Evolutionary conservation across 1,140 invertebrate species (phyloP), one percentile per base, ranked within the genome.

Genomic region (Scaptomyza graminum): DNA sequence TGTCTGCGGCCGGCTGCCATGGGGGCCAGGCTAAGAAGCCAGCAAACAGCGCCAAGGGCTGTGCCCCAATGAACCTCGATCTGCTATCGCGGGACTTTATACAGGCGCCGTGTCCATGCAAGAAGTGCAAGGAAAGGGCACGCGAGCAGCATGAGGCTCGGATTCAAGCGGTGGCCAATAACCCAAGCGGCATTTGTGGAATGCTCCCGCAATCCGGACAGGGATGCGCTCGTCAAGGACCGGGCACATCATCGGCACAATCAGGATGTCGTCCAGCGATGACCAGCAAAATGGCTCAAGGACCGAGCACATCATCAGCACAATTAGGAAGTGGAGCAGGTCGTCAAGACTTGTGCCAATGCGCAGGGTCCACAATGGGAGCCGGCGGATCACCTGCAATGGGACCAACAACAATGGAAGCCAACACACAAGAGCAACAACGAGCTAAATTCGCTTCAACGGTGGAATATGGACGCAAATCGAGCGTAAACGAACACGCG

Each of bases 61-160:
- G 39, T 6, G 22, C 41, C 3, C 18, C 47, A 1, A 5, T 25
- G 1, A 66, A 34, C 37, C 25, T 71, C 37, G 13, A 43, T n/a
- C 43, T n/a, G 57, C 34, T 69, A 5, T 41, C 43, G 2, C 37
- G 47, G 4, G 51, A 54, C 8, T 59, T 54, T 1, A 5, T 11
- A 8, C 7, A 47, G n/a, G 49, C 37, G 0, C 66, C 41, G 3
- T 77, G 74, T 41, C 71, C 60, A 0, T 77, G 74, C 37, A 34
- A 3, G 7, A 74, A 57, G 15, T 77, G 74, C 60, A 64, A 61
- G 60, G 51, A 25, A 4, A 59, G 31, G 37, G 57, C 59, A 9
- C 16, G 46, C 5, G 51, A 56, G 7, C 15, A 11, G 39, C 31
- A 50, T 12, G 13, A 37, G 4, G 41, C 52, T 1, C 31, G 9